phyloP scores from a whole-genome alignment of 2,797 vertebrate genomes.

The Vultur gryphus region DNA sequence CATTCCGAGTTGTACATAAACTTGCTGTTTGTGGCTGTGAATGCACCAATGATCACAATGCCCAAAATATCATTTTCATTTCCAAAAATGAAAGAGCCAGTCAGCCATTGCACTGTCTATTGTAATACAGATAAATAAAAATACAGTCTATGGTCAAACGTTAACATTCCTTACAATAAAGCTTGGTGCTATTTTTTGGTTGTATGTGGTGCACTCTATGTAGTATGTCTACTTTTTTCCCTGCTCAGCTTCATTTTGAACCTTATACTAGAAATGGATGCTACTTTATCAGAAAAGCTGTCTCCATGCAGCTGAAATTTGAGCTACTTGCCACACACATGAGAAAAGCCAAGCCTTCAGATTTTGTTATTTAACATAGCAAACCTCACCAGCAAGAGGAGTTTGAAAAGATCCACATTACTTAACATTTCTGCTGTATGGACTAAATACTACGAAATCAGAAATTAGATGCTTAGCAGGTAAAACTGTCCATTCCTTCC shows the following conservation, averaged over 20 bases:
- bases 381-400: background rate
- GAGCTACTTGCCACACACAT: background rate
- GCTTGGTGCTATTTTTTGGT: background rate
- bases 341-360: background rate
- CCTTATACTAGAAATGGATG: background rate
- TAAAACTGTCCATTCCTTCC: background rate
- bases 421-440: fast-evolving
- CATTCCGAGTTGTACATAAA: background rate
- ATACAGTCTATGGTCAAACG: background rate
- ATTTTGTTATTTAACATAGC: background rate
- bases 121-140: background rate
- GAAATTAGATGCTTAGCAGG: background rate
- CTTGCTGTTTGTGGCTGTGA: background rate
- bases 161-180: background rate
- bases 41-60: background rate
- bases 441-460: background rate
- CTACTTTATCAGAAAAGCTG: background rate
- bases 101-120: background rate
- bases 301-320: background rate
- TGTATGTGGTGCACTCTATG: background rate
- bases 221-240: background rate
- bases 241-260: background rate
- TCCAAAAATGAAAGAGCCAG: background rate
- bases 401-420: fast-evolving
- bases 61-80: background rate